Conservation (phyloP, 2,888 invertebrate species). For the Caradrina clavipalpis region DNA sequence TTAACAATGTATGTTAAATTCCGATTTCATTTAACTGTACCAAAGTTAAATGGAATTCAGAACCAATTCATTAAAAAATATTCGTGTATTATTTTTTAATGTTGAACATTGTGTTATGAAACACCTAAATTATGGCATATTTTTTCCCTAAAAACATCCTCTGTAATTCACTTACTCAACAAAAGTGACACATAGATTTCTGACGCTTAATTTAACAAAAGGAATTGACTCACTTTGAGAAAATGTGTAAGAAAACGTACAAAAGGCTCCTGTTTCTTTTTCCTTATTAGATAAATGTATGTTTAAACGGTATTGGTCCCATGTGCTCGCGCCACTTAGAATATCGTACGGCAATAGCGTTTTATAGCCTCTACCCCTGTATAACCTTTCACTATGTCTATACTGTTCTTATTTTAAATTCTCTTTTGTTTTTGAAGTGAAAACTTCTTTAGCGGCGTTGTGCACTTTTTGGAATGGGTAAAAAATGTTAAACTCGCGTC, state of each 20-base stretch:
- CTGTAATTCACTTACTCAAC: background rate
- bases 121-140: background rate
- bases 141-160: background rate
- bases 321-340: slow-evolving; percentile 52
- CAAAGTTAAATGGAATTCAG: background rate
- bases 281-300: slow-evolving; percentile 51
- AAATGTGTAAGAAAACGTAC: slow-evolving; percentile 16
- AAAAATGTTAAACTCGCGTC: no score
- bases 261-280: slow-evolving; percentile 10
- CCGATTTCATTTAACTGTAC: no score
- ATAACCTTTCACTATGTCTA: slow-evolving; percentile 7
- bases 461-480: no score
- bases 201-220: slow-evolving; percentile 26
- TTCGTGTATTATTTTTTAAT: no score
- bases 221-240: background rate
- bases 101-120: background rate
- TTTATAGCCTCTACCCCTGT: slow-evolving; percentile 33
- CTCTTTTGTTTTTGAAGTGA: slow-evolving; percentile 2
- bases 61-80: no score
- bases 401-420: slow-evolving; percentile 13
- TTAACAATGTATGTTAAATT: no score
- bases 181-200: slow-evolving; percentile 15
- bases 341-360: slow-evolving; percentile 36
- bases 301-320: slow-evolving; percentile 48
- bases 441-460: no score